Evolutionary conservation across 2,797 vertebrate genomes (phyloP), one percentile per base, ranked within the genome.

Genomic region (Semotilus atromaculatus): DNA sequence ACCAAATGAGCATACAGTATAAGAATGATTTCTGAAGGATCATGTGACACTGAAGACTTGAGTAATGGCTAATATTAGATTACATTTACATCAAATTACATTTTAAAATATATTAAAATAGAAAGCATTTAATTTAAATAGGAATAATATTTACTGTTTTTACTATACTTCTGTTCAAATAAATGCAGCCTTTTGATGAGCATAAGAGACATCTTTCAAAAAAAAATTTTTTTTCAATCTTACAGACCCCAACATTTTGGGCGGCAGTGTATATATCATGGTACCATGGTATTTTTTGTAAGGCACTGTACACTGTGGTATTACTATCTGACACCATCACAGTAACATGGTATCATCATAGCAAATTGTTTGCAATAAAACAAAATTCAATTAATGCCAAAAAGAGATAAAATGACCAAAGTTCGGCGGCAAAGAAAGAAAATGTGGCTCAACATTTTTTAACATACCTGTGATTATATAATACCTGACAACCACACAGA

Each of bases 381-480:
- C 34, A 21, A 66, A 67, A 64, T 64, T 38, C 13, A 58, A 3
- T n/a, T 9, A 76, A 26, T 18, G 19, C 1, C 6, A 34, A 45
- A 64, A 14, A 21, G 0, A 45, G 18, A 64, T 31, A 4, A 45
- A 76, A 58, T n/a, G 1, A 13, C 3, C 23, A n/a, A 43, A 60
- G 58, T 62, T 29, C 8, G 29, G 8, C 4, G 5, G 0, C 55
- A 78, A 78, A 23, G 10, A 55, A 75, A 75, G 1, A 34, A 40
- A 29, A 19, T 18, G 7, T 38, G 55, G 0, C 40, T 43, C 38
- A 40, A 60, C n/a, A 60, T 40, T 23, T 51, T 71, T 34, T 1
- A 64, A 26, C 21, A 64, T 11, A 74, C 55, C 70, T 62, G 40
- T 38, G 29, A 64, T 74, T 74, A 82, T 74, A 73, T 23, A 62